These are phyloP conservation scores for Pteromalus puparum DNA, from an alignment of 1,140 invertebrate species.

Conservation along the genomic window DNA sequence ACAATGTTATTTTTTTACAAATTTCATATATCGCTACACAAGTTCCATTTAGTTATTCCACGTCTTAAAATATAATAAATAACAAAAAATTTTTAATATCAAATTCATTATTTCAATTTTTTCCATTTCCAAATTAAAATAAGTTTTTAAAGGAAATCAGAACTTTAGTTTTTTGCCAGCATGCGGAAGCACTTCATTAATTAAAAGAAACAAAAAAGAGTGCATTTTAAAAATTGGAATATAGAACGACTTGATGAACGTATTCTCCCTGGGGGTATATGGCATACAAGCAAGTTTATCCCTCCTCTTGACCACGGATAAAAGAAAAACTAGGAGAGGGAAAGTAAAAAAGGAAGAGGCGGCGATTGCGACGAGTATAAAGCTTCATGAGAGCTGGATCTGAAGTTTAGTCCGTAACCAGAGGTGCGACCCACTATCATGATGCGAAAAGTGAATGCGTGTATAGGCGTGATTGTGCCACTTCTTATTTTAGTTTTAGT, in stretches of 20 bases:
- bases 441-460: not conserved
- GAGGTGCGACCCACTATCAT: not conserved
- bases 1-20: too few species aligned
- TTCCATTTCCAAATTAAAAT: too few species aligned
- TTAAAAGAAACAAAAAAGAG: too few species aligned
- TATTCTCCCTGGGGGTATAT: not conserved
- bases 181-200: too few species aligned
- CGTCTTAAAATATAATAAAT: too few species aligned
- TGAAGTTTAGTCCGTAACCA: not conserved
- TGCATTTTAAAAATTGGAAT: not conserved
- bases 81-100: too few species aligned
- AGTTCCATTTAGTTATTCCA: too few species aligned
- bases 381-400: not conserved
- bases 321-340: not conserved
- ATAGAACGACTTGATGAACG: not conserved
- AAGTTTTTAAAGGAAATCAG: too few species aligned
- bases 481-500: not conserved
- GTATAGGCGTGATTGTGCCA: not conserved
- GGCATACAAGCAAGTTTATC: not conserved
- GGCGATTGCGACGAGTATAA: not conserved
- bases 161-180: too few species aligned
- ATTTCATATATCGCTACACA: too few species aligned
- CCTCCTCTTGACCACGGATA: not conserved
- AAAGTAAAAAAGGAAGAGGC: not conserved
- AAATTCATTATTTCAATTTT: too few species aligned